Conservation (phyloP, 2,888 invertebrate genomes). For the Drosophila longiperda region DNA sequence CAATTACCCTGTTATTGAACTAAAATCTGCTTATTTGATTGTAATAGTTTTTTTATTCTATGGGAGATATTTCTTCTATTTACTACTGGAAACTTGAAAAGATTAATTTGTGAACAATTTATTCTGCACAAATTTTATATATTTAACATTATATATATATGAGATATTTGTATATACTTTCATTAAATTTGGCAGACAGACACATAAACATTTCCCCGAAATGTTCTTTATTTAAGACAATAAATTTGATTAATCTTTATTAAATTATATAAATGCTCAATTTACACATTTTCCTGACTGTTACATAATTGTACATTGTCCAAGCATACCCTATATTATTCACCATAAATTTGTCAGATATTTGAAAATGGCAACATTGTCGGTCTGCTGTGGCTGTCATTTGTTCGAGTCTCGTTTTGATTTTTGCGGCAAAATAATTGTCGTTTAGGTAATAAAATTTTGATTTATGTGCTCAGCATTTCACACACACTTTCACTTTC, state of each 20-base stretch:
- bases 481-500: constrained; percentile 57
- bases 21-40: too few relatives aligned
- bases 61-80: background rate
- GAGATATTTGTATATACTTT: background rate
- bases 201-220: background rate
- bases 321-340: background rate
- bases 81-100: background rate
- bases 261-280: background rate
- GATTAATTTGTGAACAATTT: background rate
- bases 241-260: background rate
- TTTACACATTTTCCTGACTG: background rate
- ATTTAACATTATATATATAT: background rate
- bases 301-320: background rate
- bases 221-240: background rate
- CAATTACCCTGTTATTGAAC: constrained; percentile 1
- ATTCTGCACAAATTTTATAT: background rate
- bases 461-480: constrained; percentile 64
- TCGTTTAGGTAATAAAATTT: constrained; percentile 76
- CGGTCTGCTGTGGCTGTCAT: constrained; percentile 40
- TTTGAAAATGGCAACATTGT: constrained; percentile 35
- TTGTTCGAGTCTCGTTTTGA: constrained; percentile 63
- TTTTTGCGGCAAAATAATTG: constrained; percentile 72
- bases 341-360: constrained; percentile 10
- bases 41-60: background rate
- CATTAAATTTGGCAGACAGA: background rate